A percentile compares a stretch with the other conserved stretches of the same genome.
Conservation (phyloP, 2,797 vertebrate genomes). For the Ptychadena robeensis region DNA sequence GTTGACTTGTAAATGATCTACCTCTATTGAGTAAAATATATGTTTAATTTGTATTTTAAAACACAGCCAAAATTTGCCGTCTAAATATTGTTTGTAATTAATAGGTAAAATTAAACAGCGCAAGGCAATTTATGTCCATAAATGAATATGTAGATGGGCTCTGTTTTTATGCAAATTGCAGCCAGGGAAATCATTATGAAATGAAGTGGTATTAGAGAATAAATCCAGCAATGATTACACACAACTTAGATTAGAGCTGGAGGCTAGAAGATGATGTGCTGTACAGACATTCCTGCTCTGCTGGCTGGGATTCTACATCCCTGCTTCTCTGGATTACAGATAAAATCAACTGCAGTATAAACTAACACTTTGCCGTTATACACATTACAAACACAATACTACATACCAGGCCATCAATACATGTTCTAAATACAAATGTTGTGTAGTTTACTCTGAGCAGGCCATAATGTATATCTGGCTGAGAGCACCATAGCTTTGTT, state of each 20-base stretch:
- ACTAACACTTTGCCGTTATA: background rate
- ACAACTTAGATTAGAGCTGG: background rate
- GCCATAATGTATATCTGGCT: no score
- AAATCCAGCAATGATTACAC: constrained; percentile 25
- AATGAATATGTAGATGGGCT: constrained; percentile 23
- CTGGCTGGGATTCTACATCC: background rate
- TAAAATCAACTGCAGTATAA: constrained; percentile 4
- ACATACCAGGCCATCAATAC: background rate
- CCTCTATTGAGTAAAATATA: no score
- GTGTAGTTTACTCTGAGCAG: no score
- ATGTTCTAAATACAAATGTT: no score
- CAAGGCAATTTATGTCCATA: background rate
- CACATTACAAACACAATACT: background rate
- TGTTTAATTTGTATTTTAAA: no score
- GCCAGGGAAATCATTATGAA: constrained; percentile 30
- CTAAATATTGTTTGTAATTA: no score
- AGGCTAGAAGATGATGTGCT: constrained; percentile 12
- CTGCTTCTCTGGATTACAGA: constrained; percentile 2
- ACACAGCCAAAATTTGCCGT: no score
- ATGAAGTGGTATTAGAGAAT: constrained; percentile 12
- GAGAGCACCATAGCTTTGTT: no score
- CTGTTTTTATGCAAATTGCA: constrained; percentile 13
- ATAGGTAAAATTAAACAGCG: no score
- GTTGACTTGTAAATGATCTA: no score
- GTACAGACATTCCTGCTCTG: constrained; percentile 23